These are phyloP conservation scores for Eriocheir sinensis DNA, from an alignment of 1,140 invertebrate species.

Conservation along the genomic window DNA sequence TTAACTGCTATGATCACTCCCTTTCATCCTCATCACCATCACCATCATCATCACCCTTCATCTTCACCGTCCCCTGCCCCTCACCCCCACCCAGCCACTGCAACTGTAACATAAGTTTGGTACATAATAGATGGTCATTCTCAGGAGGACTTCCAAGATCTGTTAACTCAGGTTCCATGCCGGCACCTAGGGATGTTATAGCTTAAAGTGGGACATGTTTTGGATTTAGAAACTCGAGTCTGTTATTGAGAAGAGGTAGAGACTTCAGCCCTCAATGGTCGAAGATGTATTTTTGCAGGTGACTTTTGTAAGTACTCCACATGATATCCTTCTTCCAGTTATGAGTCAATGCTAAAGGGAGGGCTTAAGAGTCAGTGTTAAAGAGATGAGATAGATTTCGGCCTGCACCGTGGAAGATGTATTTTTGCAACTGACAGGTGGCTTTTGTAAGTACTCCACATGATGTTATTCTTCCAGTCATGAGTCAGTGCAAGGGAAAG, in stretches of 20 bases:
- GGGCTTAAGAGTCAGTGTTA: no score
- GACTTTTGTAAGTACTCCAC: constrained; percentile 44
- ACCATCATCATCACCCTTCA: constrained; percentile 10
- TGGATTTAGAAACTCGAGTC: not conserved
- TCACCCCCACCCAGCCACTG: constrained; percentile 25
- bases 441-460: constrained; percentile 42
- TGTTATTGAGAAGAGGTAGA: not conserved
- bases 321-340: no score
- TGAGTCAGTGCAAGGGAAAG: not conserved
- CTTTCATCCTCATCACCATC: not conserved
- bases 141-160: constrained; percentile 68
- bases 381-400: not conserved
- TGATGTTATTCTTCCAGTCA: not conserved
- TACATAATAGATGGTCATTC: constrained; percentile 48
- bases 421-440: constrained; percentile 62
- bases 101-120: constrained; percentile 14
- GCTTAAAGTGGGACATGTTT: constrained; percentile 37
- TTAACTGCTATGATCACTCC: not conserved
- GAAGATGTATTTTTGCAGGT: constrained; percentile 59
- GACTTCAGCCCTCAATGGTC: not conserved
- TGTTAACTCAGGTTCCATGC: constrained; percentile 54
- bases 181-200: constrained; percentile 61
- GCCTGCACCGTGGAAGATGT: constrained; percentile 29
- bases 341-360: no score
- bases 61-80: not conserved